phyloP scores from a whole-genome alignment of 2,888 invertebrate genomes.

The Polymixis lichenea region DNA sequence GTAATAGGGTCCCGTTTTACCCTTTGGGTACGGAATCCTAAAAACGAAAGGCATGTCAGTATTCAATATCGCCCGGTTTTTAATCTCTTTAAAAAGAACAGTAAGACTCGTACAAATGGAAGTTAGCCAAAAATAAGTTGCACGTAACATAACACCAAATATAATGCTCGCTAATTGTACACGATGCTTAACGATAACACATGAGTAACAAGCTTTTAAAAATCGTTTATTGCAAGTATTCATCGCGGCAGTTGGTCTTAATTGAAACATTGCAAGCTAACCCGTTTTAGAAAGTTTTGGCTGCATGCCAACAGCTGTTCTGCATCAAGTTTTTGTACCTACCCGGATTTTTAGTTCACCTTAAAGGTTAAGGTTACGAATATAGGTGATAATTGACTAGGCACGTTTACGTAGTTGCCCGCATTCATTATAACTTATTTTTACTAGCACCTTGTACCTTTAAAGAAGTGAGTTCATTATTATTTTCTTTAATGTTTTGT shows the following conservation, averaged over 20 bases:
- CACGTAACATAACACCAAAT: conserved; percentile 57
- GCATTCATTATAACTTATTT: not conserved
- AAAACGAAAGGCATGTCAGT: conserved; percentile 2
- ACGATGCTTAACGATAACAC: conserved; percentile 54
- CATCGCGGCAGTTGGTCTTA: conserved; percentile 67
- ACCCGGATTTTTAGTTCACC: conserved; percentile 79
- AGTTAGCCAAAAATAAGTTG: conserved; percentile 47
- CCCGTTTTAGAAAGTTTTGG: conserved; percentile 86
- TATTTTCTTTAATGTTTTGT: not conserved
- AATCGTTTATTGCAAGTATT: conserved; percentile 66
- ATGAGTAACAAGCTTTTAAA: conserved; percentile 64
- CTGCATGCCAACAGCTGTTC: conserved; percentile 81
- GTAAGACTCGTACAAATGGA: conserved; percentile 26
- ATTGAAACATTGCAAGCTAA: conserved; percentile 83
- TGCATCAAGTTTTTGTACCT: conserved; percentile 74
- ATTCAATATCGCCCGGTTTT: conserved; percentile 1
- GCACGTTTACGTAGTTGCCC: conserved; percentile 9
- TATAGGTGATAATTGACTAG: conserved; percentile 48
- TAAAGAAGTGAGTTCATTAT: not conserved
- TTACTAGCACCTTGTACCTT: not conserved
- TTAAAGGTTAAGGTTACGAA: conserved; percentile 82
- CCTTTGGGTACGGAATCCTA: too few relatives aligned
- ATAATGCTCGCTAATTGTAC: conserved; percentile 56
- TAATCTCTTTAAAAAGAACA: conserved; percentile 25
- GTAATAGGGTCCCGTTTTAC: too few relatives aligned